Percentiles rank a stretch among this genome's conserved stretches.
phyloP scores from a whole-genome alignment of 2,888 invertebrate species.

The Tupiocoris notatus region DNA sequence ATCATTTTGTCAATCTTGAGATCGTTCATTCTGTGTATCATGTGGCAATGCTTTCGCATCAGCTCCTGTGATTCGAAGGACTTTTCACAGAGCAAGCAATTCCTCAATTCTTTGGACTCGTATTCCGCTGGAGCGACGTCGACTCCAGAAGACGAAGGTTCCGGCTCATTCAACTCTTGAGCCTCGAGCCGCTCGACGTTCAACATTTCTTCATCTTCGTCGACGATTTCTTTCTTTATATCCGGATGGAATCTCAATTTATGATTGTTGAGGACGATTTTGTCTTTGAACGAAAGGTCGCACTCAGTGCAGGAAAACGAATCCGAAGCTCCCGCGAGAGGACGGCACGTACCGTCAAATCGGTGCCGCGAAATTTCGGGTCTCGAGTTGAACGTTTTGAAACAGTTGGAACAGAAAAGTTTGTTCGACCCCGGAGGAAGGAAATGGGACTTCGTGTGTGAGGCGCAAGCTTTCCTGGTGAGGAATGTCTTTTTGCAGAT shows the following conservation, averaged over 20 bases:
- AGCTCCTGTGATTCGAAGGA: not conserved
- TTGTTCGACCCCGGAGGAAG: conserved; percentile 44
- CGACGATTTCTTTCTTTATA: conserved; percentile 20
- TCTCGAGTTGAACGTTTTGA: conserved; percentile 45
- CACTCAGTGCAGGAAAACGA: conserved; percentile 16
- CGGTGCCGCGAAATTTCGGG: conserved; percentile 34
- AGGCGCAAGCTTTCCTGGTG: conserved; percentile 44
- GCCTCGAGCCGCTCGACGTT: not conserved
- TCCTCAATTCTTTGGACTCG: not conserved
- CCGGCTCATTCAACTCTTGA: not conserved
- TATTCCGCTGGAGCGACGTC: not conserved
- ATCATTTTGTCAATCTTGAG: conserved; percentile 17
- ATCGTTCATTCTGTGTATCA: conserved; percentile 24
- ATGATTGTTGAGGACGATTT: conserved; percentile 10
- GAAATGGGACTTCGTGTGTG: conserved; percentile 47
- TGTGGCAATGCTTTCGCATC: conserved; percentile 21
- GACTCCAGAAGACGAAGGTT: not conserved
- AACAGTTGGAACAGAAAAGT: conserved; percentile 47
- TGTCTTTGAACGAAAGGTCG: conserved; percentile 10
- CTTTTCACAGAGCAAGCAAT: conserved; percentile 28
- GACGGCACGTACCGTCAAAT: conserved; percentile 22
- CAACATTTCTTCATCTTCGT: conserved; percentile 14
- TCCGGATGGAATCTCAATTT: conserved; percentile 22
- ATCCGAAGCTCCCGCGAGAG: not conserved
- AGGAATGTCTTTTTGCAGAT: conserved; percentile 46